Evolutionary conservation across 1,140 invertebrate species (phyloP).

Genomic region (Habropoda laboriosa): DNA sequence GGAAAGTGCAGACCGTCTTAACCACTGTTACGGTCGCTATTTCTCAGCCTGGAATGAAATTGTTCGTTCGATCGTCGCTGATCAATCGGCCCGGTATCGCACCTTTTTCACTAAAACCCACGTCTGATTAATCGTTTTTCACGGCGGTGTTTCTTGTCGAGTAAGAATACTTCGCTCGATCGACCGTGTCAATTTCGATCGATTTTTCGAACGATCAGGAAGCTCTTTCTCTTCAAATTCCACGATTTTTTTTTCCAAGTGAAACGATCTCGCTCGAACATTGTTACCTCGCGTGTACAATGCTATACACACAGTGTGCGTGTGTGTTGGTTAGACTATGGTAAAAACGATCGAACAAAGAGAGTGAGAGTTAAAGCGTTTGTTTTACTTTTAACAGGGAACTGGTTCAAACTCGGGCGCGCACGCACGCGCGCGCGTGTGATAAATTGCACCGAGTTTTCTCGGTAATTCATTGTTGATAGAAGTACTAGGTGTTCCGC

Average conservation of each 20-base stretch:
- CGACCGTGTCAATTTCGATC: background rate
- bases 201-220: background rate
- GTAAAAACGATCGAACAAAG: background rate
- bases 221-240: background rate
- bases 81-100: no score
- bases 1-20: constrained; percentile 72
- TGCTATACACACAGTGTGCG: no score
- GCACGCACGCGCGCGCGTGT: no score
- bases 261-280: background rate
- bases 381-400: background rate
- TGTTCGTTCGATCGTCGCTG: constrained; percentile 11
- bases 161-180: background rate
- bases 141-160: background rate
- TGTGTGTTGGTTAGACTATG: no score
- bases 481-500: background rate
- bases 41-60: constrained; percentile 71
- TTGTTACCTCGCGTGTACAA: background rate
- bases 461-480: background rate
- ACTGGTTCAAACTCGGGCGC: background rate
- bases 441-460: background rate
- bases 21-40: constrained; percentile 69
- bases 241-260: no score
- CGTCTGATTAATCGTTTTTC: constrained; percentile 15
- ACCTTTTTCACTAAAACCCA: no score
- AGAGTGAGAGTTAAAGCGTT: background rate